Evolutionary conservation across 2,113 vertebrate species (phyloP), one percentile per base, ranked within the genome.

Genomic region (Anarrhichthys ocellatus): DNA sequence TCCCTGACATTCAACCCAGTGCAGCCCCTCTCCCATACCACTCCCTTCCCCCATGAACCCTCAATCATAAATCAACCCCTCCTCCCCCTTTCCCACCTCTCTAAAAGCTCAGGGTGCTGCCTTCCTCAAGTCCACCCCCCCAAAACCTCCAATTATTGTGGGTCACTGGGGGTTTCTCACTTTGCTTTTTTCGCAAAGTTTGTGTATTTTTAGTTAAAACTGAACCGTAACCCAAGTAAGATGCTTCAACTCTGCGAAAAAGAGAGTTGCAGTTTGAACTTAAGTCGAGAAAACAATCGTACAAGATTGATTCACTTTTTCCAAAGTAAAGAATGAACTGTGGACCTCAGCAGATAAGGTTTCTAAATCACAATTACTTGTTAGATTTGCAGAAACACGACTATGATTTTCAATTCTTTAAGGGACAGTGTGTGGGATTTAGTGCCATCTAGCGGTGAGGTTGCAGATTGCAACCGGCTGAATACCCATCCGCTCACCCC

Each of bases 1-100:
- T 81, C 81, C 40, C 70, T 85, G 87, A 90, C 92, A 89, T 90
- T 84, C 82, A 89, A 59, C 85, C 88, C 71, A 36, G 65, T 11
- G 0, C 48, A 73, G 74, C 83, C 77, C 71, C 62, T 63, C 62
- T 80, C 73, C 65, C 56, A 61, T 17, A 66, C 17, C 75, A 20
- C 24, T 64, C 87, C 90, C 80, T 65, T 86, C 90, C 89, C 89
- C 85, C 86, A 56, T 73, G 48, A 73, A 80, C 76, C 79, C 84
- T 87, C 76, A 63, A 83, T 90, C 88, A 92, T 93, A 92, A 93
- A 91, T 93, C 91, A 92, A 73, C 88, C 90, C 92, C 81, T 91
- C 90, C 92, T 88, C 90, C 89, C 88, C 62, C 76, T 88, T 91
- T 88, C 80, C 85, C 82, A 90, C 78, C 79, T 89, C 84, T 75